phyloP scores from a whole-genome alignment of 2,113 vertebrate genomes.

The Cyprinodon brontotheroides region DNA sequence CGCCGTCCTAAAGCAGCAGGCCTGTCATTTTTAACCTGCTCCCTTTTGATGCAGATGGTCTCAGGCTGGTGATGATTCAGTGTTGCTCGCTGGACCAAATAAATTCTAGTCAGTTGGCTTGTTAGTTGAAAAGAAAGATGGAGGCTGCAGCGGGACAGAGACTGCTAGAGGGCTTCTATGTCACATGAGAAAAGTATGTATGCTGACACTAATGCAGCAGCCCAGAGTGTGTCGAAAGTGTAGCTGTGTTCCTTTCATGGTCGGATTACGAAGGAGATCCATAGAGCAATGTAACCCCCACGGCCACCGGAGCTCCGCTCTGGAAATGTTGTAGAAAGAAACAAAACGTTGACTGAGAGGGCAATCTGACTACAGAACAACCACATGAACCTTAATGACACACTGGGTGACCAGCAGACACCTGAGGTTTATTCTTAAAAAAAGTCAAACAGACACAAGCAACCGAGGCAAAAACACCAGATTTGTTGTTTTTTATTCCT shows the following conservation, averaged over 20 bases:
- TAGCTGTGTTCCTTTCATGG: neutral
- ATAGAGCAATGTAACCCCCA: neutral
- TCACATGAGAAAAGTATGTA: conserved; percentile 7
- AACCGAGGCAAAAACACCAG: neutral
- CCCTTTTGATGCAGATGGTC: conserved; percentile 45
- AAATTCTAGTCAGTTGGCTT: conserved; percentile 5
- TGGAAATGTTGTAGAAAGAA: neutral
- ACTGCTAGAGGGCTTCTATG: conserved; percentile 5
- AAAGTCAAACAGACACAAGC: neutral
- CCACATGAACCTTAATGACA: neutral
- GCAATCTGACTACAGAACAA: neutral
- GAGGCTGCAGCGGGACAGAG: neutral
- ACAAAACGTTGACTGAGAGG: neutral
- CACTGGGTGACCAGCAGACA: neutral
- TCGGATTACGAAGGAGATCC: neutral
- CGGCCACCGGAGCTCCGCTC: neutral
- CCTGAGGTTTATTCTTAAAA: neutral
- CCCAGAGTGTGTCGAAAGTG: neutral
- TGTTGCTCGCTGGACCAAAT: conserved; percentile 27
- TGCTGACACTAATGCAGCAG: neutral
- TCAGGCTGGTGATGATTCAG: conserved; percentile 46
- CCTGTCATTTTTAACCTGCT: conserved; percentile 57
- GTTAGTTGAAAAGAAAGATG: conserved; percentile 19
- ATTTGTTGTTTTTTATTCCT: neutral
- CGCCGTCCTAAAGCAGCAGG: conserved; percentile 34